Evolutionary conservation across 1,140 invertebrate species (phyloP), one percentile per base, ranked within the genome.

Genomic region (Drosophila kurseongensis): DNA sequence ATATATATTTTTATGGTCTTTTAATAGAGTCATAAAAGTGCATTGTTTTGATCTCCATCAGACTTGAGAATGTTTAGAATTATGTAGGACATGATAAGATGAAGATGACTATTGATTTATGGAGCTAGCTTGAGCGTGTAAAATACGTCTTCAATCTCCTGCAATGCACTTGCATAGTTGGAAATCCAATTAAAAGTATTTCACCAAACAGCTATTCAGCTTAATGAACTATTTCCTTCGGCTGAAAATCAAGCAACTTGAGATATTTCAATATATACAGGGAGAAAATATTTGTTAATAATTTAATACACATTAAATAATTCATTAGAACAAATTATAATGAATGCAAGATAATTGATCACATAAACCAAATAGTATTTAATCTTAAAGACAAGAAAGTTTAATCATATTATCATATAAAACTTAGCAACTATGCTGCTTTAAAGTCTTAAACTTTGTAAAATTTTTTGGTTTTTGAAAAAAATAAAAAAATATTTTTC

Each of bases 151-250:
- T 12, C 38, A 36, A 13, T 13, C 12, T n/a, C 1, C 14, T 12
- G 41, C 12, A n/a, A 23, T 32, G 59, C 59, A 66, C 9, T 48
- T 35, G 16, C 59, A 66, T 65, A 40, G 63, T 23, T 56, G 50
- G 27, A 54, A 48, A 69, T 71, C 67, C 67, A 71, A 57, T 71
- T 71, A 69, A 58, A 71, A 69, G 42, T 71, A 41, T 48, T 41
- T 35, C 32, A 27, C 13, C 32, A 5, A 32, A 13, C 42, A 50
- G 59, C 59, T 16, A 50, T 65, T 51, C 45, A 36, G 42, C 50
- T 36, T 71, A 41, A 71, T 69, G 51, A 71, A 71, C 29, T 48
- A 16, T 52, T 40, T 41, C 66, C 50, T 32, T 7, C 27, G 10
- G 8, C 7, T 42, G 45, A n/a, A 42, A 59, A 48, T 65, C 47